These are phyloP conservation scores for Scalopus aquaticus DNA, from an alignment of 2,113 vertebrate species.

Conservation along the genomic window DNA sequence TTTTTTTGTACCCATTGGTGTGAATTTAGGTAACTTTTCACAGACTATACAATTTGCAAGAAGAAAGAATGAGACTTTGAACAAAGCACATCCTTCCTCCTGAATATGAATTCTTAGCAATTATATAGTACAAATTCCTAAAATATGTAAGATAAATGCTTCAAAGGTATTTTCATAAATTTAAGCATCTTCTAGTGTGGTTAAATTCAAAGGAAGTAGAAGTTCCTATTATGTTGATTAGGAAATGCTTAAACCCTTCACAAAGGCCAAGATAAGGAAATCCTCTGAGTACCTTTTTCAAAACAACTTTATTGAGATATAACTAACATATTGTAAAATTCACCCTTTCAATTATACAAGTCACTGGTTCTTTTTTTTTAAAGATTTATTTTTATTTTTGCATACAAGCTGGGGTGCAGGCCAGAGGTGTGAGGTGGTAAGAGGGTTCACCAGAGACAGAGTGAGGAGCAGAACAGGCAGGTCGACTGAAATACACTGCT, in stretches of 20 bases:
- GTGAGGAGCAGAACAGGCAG: too few relatives aligned
- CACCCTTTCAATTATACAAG: background rate
- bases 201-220: background rate
- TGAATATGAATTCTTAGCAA: background rate
- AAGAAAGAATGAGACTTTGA: background rate
- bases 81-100: background rate
- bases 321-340: background rate
- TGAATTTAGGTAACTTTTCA: background rate
- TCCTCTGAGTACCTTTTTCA: background rate
- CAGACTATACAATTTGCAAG: background rate
- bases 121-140: background rate
- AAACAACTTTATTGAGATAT: background rate
- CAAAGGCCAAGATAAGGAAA: background rate
- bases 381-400: too few relatives aligned
- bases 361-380: too few relatives aligned
- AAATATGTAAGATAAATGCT: background rate
- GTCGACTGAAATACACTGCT: too few relatives aligned
- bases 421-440: too few relatives aligned
- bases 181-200: background rate
- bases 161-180: background rate
- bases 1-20: background rate
- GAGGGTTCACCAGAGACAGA: too few relatives aligned
- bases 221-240: background rate
- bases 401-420: too few relatives aligned
- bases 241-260: background rate